Base-by-base conservation (phyloP, 2,113 vertebrate genomes). In the Aspidoscelis tigris region DNA sequence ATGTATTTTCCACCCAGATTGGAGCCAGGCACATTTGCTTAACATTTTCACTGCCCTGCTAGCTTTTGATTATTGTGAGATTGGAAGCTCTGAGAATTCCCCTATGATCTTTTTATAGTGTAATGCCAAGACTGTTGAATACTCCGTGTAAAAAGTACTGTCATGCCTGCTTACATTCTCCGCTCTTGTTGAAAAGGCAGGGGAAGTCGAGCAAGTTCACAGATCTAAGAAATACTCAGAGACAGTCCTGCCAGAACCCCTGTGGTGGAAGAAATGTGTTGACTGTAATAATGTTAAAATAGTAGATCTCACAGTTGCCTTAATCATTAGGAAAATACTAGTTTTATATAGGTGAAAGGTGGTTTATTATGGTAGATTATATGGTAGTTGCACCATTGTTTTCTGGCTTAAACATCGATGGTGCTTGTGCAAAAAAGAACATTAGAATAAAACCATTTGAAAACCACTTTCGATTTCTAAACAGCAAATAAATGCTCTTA, bases 21-120 rank as follows among this genome's bases (percentile, higher is more conserved):
- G 75, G 89, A 88, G 86, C 90, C 85, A 91, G 85, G 70, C 88
- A 71, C 53, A 39, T 50, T 87, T 88, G 85, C 83, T 89, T 87
- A 61, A 44, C 20, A 80, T 83, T 78, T 47, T 78, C 21, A 85
- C 87, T 92, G 85, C 73, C 80, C 84, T 39, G n/a, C 79, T 91
- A 90, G 82, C 84, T 80, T 86, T 82, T 81, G 85, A 82, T 39
- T 87, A 26, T 84, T 82, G 88, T 79, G 78, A 76, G 79, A 9
- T 85, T 88, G 41, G 86, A 82, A 93, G 88, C 79, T n/a, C 22
- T 85, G 84, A 71, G 50, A n/a, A 0, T 80, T 93, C 91, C 75
- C 69, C 82, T 80, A 85, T 75, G 88, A 86, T 55, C 70, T 3
- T 65, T 82, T 1, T 0, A 20, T 64, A 11, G 84, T 83, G 76